phyloP scores from a whole-genome alignment of 2,113 vertebrate genomes.

The Sciurus niger region DNA sequence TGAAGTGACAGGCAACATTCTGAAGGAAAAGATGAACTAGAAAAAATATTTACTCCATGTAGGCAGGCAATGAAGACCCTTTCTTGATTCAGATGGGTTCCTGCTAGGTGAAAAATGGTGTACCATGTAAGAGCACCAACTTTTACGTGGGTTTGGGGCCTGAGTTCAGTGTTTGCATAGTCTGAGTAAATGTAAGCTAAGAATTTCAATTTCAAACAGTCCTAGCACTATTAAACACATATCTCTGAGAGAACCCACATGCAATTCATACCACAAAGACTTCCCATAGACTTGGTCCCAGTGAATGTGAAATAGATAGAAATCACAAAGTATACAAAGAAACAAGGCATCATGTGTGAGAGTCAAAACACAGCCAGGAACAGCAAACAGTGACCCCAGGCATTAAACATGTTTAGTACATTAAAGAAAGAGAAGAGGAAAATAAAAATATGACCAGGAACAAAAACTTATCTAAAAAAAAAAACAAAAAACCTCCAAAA shows the following conservation, averaged over 20 bases:
- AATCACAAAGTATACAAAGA: not conserved
- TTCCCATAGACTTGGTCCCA: not conserved
- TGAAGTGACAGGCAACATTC: not conserved
- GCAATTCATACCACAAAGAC: not conserved
- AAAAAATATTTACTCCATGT: not conserved
- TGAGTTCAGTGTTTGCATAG: not conserved
- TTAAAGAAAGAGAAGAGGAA: slow-evolving; percentile 27
- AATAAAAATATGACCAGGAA: not conserved
- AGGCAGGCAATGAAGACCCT: not conserved
- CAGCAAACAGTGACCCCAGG: not conserved
- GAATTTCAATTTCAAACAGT: slow-evolving; percentile 20
- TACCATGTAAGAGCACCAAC: too few relatives aligned
- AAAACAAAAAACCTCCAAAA: not conserved
- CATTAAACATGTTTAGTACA: not conserved
- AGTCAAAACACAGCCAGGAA: not conserved
- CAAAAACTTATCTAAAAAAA: not conserved
- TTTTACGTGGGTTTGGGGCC: not conserved
- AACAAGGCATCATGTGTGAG: not conserved
- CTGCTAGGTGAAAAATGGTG: not conserved
- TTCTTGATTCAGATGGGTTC: not conserved
- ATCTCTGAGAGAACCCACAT: not conserved
- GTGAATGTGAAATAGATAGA: not conserved
- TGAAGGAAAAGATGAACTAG: not conserved
- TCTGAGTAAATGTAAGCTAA: not conserved
- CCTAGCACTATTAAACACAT: not conserved